Evolutionary conservation across 2,888 invertebrate species (phyloP).

Genomic region (Eudemis profundana): DNA sequence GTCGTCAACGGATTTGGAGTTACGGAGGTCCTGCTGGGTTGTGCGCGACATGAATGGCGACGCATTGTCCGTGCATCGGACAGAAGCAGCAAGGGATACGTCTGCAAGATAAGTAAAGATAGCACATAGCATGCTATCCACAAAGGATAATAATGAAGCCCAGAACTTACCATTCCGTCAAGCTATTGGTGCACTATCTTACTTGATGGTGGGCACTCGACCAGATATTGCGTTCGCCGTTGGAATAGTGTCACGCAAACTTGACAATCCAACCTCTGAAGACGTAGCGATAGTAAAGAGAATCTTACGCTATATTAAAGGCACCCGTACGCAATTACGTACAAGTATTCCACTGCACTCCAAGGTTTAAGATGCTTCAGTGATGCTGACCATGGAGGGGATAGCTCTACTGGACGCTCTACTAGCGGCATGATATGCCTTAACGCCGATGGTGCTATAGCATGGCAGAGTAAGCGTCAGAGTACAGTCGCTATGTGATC

Average conservation of each 20-base stretch:
- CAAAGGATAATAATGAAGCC: neutral
- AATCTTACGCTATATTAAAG: neutral
- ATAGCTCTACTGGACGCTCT: neutral
- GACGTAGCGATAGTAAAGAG: neutral
- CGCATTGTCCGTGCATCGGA: too few species aligned
- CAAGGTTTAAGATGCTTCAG: neutral
- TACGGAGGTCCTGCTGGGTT: too few species aligned
- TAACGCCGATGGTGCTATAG: too few species aligned
- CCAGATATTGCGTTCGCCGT: neutral
- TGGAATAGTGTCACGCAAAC: neutral
- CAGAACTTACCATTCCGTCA: neutral
- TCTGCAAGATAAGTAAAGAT: neutral
- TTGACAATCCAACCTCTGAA: neutral
- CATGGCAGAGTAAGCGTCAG: too few species aligned
- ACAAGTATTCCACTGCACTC: neutral
- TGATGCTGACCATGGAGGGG: constrained; percentile 5
- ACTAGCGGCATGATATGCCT: too few species aligned
- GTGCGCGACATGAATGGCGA: too few species aligned
- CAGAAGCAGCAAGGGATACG: too few species aligned
- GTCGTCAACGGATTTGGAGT: too few species aligned
- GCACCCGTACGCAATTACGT: neutral
- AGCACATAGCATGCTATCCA: neutral
- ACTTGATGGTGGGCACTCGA: neutral
- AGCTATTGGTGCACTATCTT: neutral
- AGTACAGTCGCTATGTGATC: too few species aligned